phyloP scores from a whole-genome alignment of 2,797 vertebrate genomes.

The Poecilia wingei region DNA sequence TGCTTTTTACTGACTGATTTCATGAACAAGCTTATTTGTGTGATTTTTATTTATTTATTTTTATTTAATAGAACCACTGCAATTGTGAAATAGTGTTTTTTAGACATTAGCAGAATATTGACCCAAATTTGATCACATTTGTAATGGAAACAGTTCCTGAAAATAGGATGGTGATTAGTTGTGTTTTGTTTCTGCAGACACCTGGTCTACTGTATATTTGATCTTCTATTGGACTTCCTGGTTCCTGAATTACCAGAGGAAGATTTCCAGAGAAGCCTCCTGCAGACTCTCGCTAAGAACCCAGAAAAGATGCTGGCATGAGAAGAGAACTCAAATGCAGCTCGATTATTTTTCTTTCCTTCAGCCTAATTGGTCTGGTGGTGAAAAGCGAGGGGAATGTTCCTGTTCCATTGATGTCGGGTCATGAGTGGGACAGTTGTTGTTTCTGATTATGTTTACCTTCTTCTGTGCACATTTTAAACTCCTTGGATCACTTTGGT shows the following conservation, averaged over 20 bases:
- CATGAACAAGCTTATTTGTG: too few species aligned
- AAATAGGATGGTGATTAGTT: conserved; percentile 6
- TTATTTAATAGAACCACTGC: too few species aligned
- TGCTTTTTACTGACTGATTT: too few species aligned
- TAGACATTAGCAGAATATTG: too few species aligned
- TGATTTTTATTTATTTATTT: too few species aligned
- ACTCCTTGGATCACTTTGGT: conserved; percentile 1
- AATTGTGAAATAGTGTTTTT: too few species aligned
- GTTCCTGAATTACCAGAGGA: conserved; percentile 82
- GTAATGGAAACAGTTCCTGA: too few species aligned
- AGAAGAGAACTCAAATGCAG: conserved; percentile 16
- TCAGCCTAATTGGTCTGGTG: not conserved
- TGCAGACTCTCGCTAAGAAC: conserved; percentile 74
- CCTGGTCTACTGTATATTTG: conserved; percentile 90
- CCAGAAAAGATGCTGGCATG: conserved; percentile 60
- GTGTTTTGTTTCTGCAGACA: conserved; percentile 79
- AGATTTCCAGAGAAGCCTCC: conserved; percentile 77
- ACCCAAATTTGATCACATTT: too few species aligned
- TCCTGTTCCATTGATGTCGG: conserved; percentile 7
- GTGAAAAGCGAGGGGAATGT: not conserved
- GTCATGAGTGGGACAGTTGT: conserved; percentile 8
- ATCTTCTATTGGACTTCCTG: conserved; percentile 90
- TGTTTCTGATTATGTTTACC: conserved; percentile 14
- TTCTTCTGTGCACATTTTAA: conserved; percentile 8
- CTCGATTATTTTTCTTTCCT: not conserved